Evolutionary conservation across 1,140 invertebrate genomes (phyloP).

Genomic region (Brachionus rotundiformis): DNA sequence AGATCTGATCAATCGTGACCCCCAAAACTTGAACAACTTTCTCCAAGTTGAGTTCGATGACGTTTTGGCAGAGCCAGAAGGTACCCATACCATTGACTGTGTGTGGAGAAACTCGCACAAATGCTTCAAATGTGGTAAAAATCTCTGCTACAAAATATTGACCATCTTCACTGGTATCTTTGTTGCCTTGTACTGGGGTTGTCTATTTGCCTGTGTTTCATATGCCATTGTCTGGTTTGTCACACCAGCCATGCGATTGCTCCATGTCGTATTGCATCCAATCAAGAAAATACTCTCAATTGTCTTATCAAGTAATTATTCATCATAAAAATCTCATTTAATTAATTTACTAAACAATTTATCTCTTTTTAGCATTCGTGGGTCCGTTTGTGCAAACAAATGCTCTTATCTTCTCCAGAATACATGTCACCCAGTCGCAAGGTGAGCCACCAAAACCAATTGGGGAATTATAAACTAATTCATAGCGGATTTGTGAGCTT

Average conservation of each 20-base stretch:
- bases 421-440: conserved; percentile 30
- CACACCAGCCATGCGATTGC: conserved; percentile 58
- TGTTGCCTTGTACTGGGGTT: conserved; percentile 71
- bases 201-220: conserved; percentile 74
- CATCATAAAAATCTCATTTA: neutral
- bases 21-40: conserved; percentile 60
- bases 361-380: neutral
- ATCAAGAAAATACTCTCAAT: conserved; percentile 56
- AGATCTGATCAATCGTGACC: conserved; percentile 53
- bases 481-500: neutral
- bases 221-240: conserved; percentile 67
- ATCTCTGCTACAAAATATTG: conserved; percentile 73
- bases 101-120: conserved; percentile 73
- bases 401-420: conserved; percentile 10
- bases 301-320: conserved; percentile 53
- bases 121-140: conserved; percentile 72
- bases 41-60: conserved; percentile 70
- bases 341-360: neutral
- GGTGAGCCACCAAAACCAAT: conserved; percentile 48
- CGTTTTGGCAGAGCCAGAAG: conserved; percentile 76
- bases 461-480: neutral
- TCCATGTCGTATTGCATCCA: conserved; percentile 56
- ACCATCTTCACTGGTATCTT: conserved; percentile 72
- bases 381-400: neutral
- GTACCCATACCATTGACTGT: conserved; percentile 73